Conservation (phyloP, 1,140 invertebrate genomes). For the Ephestia elutella region DNA sequence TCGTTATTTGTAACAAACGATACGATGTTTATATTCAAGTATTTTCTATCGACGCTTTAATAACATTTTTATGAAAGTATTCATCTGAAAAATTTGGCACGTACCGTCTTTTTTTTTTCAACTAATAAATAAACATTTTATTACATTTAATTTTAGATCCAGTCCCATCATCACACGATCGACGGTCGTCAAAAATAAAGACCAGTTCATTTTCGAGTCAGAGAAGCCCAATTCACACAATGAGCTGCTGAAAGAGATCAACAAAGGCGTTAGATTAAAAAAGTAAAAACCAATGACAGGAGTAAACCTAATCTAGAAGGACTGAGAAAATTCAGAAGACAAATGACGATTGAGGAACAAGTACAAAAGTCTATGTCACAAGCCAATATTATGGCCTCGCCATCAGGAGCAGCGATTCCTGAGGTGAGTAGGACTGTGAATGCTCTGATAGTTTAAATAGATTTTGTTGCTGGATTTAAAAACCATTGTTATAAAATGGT, state of each 20-base stretch:
- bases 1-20: too few species aligned
- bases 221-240: slow-evolving; percentile 89
- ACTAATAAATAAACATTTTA: slow-evolving; percentile 6
- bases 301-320: slow-evolving; percentile 89
- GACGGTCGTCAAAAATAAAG: slow-evolving; percentile 80
- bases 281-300: slow-evolving; percentile 87
- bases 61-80: too few species aligned
- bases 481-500: too few species aligned
- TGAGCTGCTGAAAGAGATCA: slow-evolving; percentile 87
- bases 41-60: too few species aligned
- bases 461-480: too few species aligned
- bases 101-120: too few species aligned
- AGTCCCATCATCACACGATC: slow-evolving; percentile 76
- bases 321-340: slow-evolving; percentile 88
- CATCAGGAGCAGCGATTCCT: slow-evolving; percentile 47
- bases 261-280: slow-evolving; percentile 85
- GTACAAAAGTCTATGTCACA: slow-evolving; percentile 86
- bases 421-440: slow-evolving; percentile 37
- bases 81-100: too few species aligned
- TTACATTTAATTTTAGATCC: slow-evolving; percentile 60
- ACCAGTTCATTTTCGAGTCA: slow-evolving; percentile 91
- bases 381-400: slow-evolving; percentile 73
- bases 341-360: slow-evolving; percentile 92
- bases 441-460: too few species aligned
- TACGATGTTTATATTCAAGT: too few species aligned